A percentile compares a stretch with the other conserved stretches of the same genome.
phyloP scores from a whole-genome alignment of 2,797 vertebrate genomes.

The Dicrostonyx torquatus region DNA sequence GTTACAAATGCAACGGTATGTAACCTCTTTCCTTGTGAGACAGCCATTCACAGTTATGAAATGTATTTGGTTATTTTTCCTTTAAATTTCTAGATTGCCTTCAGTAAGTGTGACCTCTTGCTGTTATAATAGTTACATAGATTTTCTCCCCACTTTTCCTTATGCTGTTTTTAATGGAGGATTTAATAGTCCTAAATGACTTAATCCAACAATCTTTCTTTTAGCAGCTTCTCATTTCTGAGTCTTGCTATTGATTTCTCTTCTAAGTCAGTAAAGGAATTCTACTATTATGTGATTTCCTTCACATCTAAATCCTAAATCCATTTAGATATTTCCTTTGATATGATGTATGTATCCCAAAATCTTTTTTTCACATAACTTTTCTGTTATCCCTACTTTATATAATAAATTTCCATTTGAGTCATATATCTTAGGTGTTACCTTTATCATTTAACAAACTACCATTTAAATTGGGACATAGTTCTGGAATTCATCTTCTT shows the following conservation, averaged over 20 bases:
- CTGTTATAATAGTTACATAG: neutral
- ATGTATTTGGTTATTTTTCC: neutral
- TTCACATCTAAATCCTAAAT: neutral
- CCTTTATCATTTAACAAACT: neutral
- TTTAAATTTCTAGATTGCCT: neutral
- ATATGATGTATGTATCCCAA: neutral
- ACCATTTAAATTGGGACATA: neutral
- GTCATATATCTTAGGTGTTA: neutral
- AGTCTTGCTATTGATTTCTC: neutral
- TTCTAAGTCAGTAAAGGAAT: neutral
- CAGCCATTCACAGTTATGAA: neutral
- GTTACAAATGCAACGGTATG: neutral
- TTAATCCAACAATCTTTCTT: neutral
- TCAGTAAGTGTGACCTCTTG: neutral
- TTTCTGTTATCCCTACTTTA: neutral
- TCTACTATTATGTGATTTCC: neutral
- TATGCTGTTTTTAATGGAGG: constrained; percentile 8
- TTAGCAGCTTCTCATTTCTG: constrained; percentile 13
- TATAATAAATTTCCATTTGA: neutral
- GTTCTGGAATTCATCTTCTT: constrained; percentile 8
- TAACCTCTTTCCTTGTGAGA: neutral
- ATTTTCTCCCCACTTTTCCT: neutral
- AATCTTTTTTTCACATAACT: neutral
- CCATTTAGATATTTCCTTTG: neutral
- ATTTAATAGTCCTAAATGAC: neutral